Percentiles rank a stretch among this genome's conserved stretches.
Conservation (phyloP, 2,888 invertebrate species). For the Nomada ferruginata region DNA sequence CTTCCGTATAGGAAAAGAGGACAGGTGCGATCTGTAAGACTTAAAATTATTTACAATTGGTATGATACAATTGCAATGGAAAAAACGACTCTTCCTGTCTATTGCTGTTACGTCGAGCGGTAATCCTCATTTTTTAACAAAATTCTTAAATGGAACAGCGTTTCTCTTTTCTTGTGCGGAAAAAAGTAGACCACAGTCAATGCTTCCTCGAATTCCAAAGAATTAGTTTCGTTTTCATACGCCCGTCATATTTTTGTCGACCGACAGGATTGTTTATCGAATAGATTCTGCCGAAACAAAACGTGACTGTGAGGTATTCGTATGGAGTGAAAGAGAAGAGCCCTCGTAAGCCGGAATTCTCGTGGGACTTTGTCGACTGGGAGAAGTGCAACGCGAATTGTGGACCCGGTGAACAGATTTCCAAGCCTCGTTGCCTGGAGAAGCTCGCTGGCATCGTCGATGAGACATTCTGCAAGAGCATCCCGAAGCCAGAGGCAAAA, state of each 20-base stretch:
- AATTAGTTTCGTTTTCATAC: neutral
- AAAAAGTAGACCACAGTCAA: neutral
- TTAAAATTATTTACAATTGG: too few relatives aligned
- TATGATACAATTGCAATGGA: too few relatives aligned
- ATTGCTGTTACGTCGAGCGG: too few relatives aligned
- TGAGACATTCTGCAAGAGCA: slow-evolving; percentile 78
- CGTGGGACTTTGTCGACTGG: slow-evolving; percentile 86
- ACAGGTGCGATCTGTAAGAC: too few relatives aligned
- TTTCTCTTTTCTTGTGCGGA: neutral
- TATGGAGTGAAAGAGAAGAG: slow-evolving; percentile 77
- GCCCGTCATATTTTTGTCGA: neutral
- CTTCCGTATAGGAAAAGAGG: too few relatives aligned
- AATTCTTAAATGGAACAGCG: neutral
- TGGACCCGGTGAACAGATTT: slow-evolving; percentile 85
- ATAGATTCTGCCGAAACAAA: slow-evolving; percentile 70
- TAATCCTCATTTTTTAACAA: neutral
- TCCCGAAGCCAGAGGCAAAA: slow-evolving; percentile 80
- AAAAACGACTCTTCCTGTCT: too few relatives aligned
- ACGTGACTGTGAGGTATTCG: slow-evolving; percentile 73
- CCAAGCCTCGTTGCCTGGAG: slow-evolving; percentile 84
- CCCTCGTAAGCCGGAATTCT: slow-evolving; percentile 83
- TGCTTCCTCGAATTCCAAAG: neutral
- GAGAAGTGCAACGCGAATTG: slow-evolving; percentile 85
- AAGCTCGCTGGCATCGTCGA: slow-evolving; percentile 85
- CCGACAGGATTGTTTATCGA: slow-evolving; percentile 14